These are phyloP conservation scores for Megaceryle maxima DNA, from an alignment of 2,113 vertebrate species.

Conservation along the genomic window DNA sequence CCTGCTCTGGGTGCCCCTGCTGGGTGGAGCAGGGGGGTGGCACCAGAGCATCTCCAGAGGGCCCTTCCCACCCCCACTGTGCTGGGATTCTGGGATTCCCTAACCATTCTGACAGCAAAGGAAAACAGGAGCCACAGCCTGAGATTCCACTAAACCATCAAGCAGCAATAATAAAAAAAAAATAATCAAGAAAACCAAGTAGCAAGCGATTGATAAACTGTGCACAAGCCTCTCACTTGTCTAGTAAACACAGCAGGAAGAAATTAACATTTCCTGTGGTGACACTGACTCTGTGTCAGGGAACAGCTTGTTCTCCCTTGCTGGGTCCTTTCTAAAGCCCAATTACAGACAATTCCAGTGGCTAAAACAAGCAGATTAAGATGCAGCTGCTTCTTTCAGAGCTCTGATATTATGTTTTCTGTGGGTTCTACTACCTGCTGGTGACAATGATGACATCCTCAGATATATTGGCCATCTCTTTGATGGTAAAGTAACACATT, in stretches of 20 bases:
- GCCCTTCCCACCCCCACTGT: too few relatives aligned
- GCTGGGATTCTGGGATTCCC: neutral
- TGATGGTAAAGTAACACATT: slow-evolving; percentile 98
- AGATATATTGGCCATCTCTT: slow-evolving; percentile 98
- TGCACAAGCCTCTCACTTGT: neutral
- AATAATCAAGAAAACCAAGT: neutral
- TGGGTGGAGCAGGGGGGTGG: too few relatives aligned
- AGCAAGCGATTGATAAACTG: rapidly evolving
- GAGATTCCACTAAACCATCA: rapidly evolving
- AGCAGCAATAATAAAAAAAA: rapidly evolving
- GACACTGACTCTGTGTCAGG: neutral
- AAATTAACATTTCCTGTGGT: neutral
- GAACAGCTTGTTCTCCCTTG: neutral
- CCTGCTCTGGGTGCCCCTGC: too few relatives aligned
- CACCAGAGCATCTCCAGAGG: too few relatives aligned
- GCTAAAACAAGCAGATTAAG: neutral
- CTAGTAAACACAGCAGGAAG: neutral
- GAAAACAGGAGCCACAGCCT: neutral
- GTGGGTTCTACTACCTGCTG: slow-evolving; percentile 84
- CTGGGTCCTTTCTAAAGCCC: neutral
- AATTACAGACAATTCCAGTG: neutral
- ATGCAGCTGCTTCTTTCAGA: neutral
- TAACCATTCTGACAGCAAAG: neutral
- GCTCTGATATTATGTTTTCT: neutral
- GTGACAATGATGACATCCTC: slow-evolving; percentile 99